These are phyloP conservation scores for Cephus cinctus DNA, from an alignment of 1,140 invertebrate species.

Conservation along the genomic window DNA sequence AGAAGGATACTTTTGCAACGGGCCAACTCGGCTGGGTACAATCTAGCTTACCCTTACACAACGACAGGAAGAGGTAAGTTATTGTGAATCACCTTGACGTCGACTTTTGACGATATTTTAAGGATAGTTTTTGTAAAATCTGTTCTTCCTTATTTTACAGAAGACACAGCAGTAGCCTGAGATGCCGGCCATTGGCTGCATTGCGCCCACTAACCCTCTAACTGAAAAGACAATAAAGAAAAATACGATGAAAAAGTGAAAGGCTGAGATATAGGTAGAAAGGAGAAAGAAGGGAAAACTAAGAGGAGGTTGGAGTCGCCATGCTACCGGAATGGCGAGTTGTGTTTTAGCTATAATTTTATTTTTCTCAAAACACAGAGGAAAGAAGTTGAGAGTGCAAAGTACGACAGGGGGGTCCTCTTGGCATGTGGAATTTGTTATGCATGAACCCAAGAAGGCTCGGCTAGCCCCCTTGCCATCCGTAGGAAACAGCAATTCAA, in stretches of 20 bases:
- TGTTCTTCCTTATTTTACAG: slow-evolving; percentile 20
- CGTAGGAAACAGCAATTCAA: slow-evolving; percentile 23
- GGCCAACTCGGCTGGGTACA: slow-evolving; percentile 37
- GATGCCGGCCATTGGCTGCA: slow-evolving; percentile 44
- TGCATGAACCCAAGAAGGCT: slow-evolving; percentile 56
- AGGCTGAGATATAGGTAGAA: too few relatives aligned
- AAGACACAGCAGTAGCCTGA: slow-evolving; percentile 53
- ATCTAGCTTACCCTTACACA: slow-evolving; percentile 40
- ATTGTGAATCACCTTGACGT: slow-evolving; percentile 2
- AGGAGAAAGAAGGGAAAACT: too few relatives aligned
- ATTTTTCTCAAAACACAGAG: slow-evolving; percentile 21
- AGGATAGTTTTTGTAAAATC: too few relatives aligned
- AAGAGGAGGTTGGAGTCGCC: not conserved
- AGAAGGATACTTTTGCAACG: slow-evolving; percentile 39
- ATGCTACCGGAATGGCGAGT: slow-evolving; percentile 28
- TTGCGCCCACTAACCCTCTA: slow-evolving; percentile 50
- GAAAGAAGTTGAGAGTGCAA: not conserved
- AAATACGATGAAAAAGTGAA: too few relatives aligned
- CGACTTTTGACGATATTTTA: too few relatives aligned
- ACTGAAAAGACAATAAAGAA: too few relatives aligned
- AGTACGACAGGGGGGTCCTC: slow-evolving; percentile 43
- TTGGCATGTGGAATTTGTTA: slow-evolving; percentile 59
- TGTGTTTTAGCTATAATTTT: slow-evolving; percentile 45
- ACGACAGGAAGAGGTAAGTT: slow-evolving; percentile 50
- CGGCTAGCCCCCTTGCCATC: slow-evolving; percentile 45